Conservation (phyloP, 2,113 vertebrate genomes). For the Xyrauchen texanus region DNA sequence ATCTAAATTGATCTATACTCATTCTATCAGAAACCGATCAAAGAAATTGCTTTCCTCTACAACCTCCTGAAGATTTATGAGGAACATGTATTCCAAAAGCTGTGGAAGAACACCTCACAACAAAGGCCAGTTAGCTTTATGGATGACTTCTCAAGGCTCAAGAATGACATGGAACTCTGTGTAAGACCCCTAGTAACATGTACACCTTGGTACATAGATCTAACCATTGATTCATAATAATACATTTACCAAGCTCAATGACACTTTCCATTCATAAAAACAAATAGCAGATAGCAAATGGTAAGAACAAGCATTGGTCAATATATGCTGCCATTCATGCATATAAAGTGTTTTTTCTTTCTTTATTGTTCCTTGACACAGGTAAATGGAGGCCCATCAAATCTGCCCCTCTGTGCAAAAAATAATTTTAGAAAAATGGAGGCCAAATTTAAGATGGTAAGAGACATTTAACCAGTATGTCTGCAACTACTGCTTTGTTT, state of each 20-base stretch:
- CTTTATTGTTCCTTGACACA: neutral
- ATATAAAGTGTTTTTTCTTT: neutral
- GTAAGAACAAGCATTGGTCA: too few species aligned
- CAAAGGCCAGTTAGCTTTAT: conserved; percentile 48
- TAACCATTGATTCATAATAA: too few species aligned
- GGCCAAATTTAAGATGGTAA: conserved; percentile 61
- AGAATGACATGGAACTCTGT: conserved; percentile 62
- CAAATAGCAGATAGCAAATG: neutral
- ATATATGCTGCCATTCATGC: neutral
- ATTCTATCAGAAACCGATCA: too few species aligned
- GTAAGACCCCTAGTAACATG: conserved; percentile 66
- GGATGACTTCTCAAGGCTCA: conserved; percentile 65
- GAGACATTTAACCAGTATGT: neutral
- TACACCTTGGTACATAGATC: neutral
- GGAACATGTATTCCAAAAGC: conserved; percentile 67
- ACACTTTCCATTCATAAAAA: too few species aligned
- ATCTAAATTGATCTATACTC: too few species aligned
- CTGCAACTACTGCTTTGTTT: too few species aligned
- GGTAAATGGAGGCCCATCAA: conserved; percentile 60
- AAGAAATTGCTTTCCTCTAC: conserved; percentile 33
- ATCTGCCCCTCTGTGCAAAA: conserved; percentile 59
- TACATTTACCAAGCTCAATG: too few species aligned
- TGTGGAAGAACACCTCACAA: conserved; percentile 44
- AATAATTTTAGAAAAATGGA: conserved; percentile 62
- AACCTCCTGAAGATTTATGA: conserved; percentile 73